Conservation (phyloP, 2,113 vertebrate species). For the Dasyurus viverrinus region DNA sequence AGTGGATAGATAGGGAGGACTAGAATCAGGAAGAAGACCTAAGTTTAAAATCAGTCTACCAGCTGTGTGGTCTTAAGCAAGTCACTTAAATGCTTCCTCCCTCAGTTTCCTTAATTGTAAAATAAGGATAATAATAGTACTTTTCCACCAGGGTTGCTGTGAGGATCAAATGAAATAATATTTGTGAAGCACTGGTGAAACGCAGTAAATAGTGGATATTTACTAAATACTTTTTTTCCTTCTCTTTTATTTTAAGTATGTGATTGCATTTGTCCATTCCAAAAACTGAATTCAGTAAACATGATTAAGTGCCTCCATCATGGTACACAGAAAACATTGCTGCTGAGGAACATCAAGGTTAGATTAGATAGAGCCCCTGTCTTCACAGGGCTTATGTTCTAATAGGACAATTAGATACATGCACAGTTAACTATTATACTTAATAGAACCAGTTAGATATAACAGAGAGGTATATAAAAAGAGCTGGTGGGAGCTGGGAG, state of each 20-base stretch:
- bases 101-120: not conserved
- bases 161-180: not conserved
- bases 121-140: not conserved
- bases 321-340: not conserved
- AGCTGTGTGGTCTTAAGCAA: not conserved
- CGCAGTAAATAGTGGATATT: not conserved
- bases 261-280: not conserved
- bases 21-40: not conserved
- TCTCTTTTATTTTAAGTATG: not conserved
- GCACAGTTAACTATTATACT: not conserved
- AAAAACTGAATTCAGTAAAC: not conserved
- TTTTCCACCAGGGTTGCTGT: not conserved
- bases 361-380: not conserved
- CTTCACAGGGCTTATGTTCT: not conserved
- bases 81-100: not conserved
- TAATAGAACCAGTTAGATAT: not conserved
- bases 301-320: not conserved
- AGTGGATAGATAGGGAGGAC: not conserved
- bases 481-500: not conserved
- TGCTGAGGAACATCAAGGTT: not conserved
- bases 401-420: not conserved
- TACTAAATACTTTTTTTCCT: not conserved
- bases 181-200: not conserved
- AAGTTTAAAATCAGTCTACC: not conserved
- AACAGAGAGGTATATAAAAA: not conserved